These are phyloP conservation scores for Callimorpha dominula DNA, from an alignment of 2,888 invertebrate species.

Conservation along the genomic window DNA sequence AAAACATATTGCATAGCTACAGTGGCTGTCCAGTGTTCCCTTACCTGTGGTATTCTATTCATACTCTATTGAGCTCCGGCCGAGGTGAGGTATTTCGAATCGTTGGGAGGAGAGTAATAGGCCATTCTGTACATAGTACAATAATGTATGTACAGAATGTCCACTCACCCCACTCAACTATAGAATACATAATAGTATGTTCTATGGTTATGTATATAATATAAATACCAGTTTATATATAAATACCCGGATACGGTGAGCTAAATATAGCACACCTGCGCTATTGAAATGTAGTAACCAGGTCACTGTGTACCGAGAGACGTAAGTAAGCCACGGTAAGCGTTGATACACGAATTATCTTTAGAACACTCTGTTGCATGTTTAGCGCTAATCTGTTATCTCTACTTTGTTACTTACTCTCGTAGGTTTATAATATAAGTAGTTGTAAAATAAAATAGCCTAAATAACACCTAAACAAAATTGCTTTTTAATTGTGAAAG, in stretches of 20 bases:
- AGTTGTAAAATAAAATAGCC: too few relatives aligned
- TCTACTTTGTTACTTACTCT: too few relatives aligned
- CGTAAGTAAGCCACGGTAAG: neutral
- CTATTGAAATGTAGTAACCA: slow-evolving; percentile 36
- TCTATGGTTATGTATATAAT: neutral
- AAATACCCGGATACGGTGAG: slow-evolving; percentile 36
- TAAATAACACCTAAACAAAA: too few relatives aligned
- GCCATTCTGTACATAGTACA: neutral
- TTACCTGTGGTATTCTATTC: neutral
- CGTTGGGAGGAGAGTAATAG: too few relatives aligned
- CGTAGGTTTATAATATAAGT: too few relatives aligned
- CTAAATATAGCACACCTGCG: slow-evolving; percentile 50
- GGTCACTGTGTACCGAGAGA: slow-evolving; percentile 42
- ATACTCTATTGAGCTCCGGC: too few relatives aligned
- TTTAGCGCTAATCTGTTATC: neutral
- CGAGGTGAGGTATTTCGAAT: neutral
- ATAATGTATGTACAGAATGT: neutral
- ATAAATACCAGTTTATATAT: slow-evolving; percentile 19
- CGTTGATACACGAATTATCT: slow-evolving; percentile 10
- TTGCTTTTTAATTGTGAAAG: too few relatives aligned
- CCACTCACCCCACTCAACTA: neutral
- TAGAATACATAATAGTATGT: neutral
- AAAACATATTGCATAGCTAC: too few relatives aligned
- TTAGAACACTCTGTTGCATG: neutral
- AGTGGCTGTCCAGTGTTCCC: neutral